Conservation (phyloP, 1,140 invertebrate species). For the Drosophila kepulauana region DNA sequence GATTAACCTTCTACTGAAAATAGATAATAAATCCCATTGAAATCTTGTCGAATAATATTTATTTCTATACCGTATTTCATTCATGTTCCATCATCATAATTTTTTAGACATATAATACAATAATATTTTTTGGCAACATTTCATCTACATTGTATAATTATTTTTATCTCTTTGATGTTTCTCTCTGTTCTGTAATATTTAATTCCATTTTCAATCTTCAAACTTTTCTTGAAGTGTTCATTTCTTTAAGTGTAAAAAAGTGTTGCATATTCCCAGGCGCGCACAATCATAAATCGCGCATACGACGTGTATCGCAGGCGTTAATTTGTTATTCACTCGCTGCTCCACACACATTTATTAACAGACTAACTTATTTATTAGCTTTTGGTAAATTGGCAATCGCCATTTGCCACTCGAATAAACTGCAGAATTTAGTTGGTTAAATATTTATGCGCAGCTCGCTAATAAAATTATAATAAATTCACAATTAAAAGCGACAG, state of each 20-base stretch:
- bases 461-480: constrained; percentile 33
- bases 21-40: too few species aligned
- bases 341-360: constrained; percentile 1
- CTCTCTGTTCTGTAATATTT: too few species aligned
- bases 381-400: constrained; percentile 7
- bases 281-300: constrained; percentile 6
- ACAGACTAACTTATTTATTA: constrained; percentile 30
- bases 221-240: neutral
- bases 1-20: too few species aligned
- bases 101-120: too few species aligned
- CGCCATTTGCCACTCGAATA: neutral
- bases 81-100: too few species aligned
- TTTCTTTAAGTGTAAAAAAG: neutral
- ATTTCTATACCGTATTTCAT: too few species aligned
- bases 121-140: too few species aligned
- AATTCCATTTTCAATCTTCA: neutral
- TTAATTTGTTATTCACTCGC: constrained; percentile 27
- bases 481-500: constrained; percentile 12
- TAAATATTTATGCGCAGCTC: constrained; percentile 25
- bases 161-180: too few species aligned
- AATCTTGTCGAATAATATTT: too few species aligned
- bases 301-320: constrained; percentile 15
- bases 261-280: constrained; percentile 16
- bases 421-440: constrained; percentile 7
- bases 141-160: too few species aligned